A percentile compares a stretch with the other conserved stretches of the same genome.
These are phyloP conservation scores for Phragmatobia fuliginosa DNA, from an alignment of 2,888 invertebrate genomes.

Conservation along the genomic window DNA sequence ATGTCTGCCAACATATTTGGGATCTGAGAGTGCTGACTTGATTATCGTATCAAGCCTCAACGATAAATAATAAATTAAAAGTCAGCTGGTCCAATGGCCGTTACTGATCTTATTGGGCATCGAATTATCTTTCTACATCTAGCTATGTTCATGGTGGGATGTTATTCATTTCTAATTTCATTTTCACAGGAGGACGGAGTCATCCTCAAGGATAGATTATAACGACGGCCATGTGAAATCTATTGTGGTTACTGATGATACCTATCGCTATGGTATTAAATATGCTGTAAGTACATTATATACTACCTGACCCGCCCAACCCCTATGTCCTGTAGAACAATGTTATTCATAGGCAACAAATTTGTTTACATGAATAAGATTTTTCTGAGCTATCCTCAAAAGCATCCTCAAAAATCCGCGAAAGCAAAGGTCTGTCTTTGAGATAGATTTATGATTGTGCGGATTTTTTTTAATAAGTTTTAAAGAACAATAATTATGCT, in stretches of 20 bases:
- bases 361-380: no score
- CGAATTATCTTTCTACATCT: neutral
- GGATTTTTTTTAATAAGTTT: no score
- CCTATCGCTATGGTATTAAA: constrained; percentile 34
- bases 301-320: no score
- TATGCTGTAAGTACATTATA: constrained; percentile 48
- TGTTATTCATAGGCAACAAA: no score
- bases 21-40: neutral
- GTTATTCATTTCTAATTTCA: neutral
- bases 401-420: no score
- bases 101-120: neutral
- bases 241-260: constrained; percentile 30
- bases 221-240: constrained; percentile 64
- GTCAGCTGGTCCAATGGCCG: neutral
- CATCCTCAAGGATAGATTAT: constrained; percentile 62
- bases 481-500: no score
- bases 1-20: neutral
- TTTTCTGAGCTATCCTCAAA: no score
- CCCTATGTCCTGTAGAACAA: no score
- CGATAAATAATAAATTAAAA: no score
- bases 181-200: constrained; percentile 55
- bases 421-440: no score
- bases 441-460: no score
- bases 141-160: neutral
- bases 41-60: neutral